Evolutionary conservation across 1,140 invertebrate species (phyloP).

Genomic region (Drosophila auraria): DNA sequence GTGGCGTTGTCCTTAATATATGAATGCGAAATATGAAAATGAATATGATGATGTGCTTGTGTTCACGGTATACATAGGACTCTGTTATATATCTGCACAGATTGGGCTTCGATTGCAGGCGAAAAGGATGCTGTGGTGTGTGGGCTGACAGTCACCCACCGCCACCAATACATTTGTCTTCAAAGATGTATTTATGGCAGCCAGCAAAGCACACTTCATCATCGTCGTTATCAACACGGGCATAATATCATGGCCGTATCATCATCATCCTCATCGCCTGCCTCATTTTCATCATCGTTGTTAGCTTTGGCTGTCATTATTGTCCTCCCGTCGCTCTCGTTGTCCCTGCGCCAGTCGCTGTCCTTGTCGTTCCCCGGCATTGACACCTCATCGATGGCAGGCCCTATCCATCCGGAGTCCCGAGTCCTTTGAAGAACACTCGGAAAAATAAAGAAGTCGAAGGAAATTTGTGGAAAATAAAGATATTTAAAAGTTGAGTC

Average conservation of each 20-base stretch:
- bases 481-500: too few species aligned
- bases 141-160: neutral
- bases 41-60: slow-evolving; percentile 49
- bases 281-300: slow-evolving; percentile 43
- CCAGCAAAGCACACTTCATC: slow-evolving; percentile 50
- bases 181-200: slow-evolving; percentile 66
- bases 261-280: slow-evolving; percentile 15
- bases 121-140: slow-evolving; percentile 18
- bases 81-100: slow-evolving; percentile 19
- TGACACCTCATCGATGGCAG: slow-evolving; percentile 57
- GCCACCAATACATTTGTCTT: slow-evolving; percentile 53
- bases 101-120: slow-evolving; percentile 40
- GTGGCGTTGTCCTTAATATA: slow-evolving; percentile 36
- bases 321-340: slow-evolving; percentile 23
- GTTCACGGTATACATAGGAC: neutral
- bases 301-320: slow-evolving; percentile 63
- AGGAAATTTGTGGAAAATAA: too few species aligned
- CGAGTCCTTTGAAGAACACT: slow-evolving; percentile 7
- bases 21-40: slow-evolving; percentile 42
- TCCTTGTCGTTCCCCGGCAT: slow-evolving; percentile 36
- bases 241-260: slow-evolving; percentile 26
- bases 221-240: slow-evolving; percentile 32
- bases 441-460: neutral
- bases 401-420: slow-evolving; percentile 6
- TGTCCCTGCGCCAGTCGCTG: slow-evolving; percentile 5